A percentile compares a stretch with the other conserved stretches of the same genome.
phyloP scores from a whole-genome alignment of 2,888 invertebrate genomes.

The Lasius platythorax region DNA sequence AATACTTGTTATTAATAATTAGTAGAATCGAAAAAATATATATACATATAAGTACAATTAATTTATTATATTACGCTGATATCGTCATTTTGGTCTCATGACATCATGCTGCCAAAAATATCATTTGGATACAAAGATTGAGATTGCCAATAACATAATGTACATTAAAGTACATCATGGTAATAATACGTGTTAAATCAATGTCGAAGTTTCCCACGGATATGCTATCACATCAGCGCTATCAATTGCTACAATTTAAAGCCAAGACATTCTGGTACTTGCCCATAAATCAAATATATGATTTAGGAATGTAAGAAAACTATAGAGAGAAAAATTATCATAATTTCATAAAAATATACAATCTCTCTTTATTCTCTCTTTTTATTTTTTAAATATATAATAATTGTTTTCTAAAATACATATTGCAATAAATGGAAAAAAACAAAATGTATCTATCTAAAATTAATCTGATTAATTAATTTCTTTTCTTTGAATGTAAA shows the following conservation, averaged over 20 bases:
- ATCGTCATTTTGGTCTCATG: too few species aligned
- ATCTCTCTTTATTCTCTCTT: background rate
- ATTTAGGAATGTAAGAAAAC: background rate
- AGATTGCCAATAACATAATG: background rate
- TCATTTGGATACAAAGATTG: too few species aligned
- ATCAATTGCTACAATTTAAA: background rate
- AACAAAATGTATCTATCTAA: background rate
- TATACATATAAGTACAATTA: too few species aligned
- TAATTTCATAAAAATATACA: background rate
- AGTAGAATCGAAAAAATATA: too few species aligned
- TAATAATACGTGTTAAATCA: background rate
- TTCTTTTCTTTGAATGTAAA: slow-evolving; percentile 55
- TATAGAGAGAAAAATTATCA: background rate
- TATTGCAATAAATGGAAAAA: background rate
- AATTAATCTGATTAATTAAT: slow-evolving; percentile 24
- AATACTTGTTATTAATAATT: too few species aligned
- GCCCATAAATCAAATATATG: background rate
- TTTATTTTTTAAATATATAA: background rate
- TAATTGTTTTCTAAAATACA: background rate
- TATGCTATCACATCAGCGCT: background rate
- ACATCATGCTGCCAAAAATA: too few species aligned
- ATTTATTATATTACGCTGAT: too few species aligned
- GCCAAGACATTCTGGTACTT: background rate
- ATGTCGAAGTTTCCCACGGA: too few species aligned
- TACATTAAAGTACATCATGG: background rate